Base-by-base conservation (phyloP, 2,797 vertebrate genomes). In the Tokudaia tokunoshimensis region DNA sequence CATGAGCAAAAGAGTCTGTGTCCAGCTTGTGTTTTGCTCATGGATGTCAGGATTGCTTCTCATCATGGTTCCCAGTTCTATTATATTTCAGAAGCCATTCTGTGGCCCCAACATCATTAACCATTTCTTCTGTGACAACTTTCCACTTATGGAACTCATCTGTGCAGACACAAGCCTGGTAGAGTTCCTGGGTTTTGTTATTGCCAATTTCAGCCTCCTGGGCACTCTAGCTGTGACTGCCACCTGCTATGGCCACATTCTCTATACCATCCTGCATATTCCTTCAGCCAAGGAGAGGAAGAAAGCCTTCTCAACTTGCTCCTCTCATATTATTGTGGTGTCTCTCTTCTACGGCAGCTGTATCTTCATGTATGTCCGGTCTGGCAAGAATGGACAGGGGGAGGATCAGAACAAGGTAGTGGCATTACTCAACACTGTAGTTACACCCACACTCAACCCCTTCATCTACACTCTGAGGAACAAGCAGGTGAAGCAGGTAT, bases 391-490 rank as follows among this genome's bases (percentile, higher is more conserved):
- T 17, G 55, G 47, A 12, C 89, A 95, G 1, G 95, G 89, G 1
- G 63, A 97, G 41, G 96, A 97, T 34, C 81, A 94, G 4, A 98
- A 95, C 93, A 98, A 98, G 86, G 37, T 96, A 9, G 96, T 98
- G 78, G 97, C 98, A 1, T 88, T 98, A 85, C 94, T 98, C 57
- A 98, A 98, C 79, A 98, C 97, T 0, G 76, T 98, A 50, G 94
- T 98, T 65, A 98, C 97, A 8, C 98, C 96, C 0, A 17, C 97
- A 79, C 81, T 98, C 81, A 98, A 98, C 44, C 98, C 97, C 29
- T 98, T 98, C 91, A 98, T 98, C 67, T 98, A 98, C 65, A 98
- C 96, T 34, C 96, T 98, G 80, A 98, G 97, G 59, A 98, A 98
- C 83, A 96, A 97, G 67, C 97, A 97, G 76, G 96, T 98, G n/a